A percentile compares a stretch with the other conserved stretches of the same genome.
Conservation (phyloP, 2,113 vertebrate genomes). For the Chunga burmeisteri region DNA sequence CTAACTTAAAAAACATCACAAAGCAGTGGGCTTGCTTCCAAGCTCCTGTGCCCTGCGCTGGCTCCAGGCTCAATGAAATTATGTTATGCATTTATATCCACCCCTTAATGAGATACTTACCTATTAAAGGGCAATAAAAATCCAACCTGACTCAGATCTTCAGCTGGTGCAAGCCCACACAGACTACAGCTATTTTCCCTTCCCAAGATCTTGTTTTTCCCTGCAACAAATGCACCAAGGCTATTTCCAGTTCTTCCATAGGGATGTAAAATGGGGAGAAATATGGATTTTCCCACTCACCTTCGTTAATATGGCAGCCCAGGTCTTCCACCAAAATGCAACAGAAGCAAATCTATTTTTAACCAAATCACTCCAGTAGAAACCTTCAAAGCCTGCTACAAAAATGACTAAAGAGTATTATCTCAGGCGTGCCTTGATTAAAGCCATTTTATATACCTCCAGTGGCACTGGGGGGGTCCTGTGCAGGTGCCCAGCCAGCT, state of each 20-base stretch:
- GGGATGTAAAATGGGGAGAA: background rate
- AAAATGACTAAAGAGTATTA: background rate
- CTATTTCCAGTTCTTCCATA: background rate
- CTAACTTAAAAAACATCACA: background rate
- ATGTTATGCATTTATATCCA: background rate
- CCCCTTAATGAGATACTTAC: background rate
- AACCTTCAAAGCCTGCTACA: background rate
- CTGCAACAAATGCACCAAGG: background rate
- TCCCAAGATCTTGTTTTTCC: background rate
- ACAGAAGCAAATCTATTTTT: constrained; percentile 17
- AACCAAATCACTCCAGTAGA: background rate
- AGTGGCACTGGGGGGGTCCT: background rate
- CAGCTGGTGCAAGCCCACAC: background rate
- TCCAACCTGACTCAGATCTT: background rate
- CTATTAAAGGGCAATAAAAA: background rate
- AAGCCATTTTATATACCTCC: background rate
- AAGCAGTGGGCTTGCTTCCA: background rate
- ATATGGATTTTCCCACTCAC: background rate
- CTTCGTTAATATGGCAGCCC: background rate
- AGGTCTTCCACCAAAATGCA: background rate
- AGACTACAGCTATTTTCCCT: background rate
- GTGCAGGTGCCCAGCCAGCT: background rate
- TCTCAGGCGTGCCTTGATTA: background rate
- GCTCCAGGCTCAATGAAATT: background rate
- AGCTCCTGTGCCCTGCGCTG: fast-evolving